Evolutionary conservation across 2,113 vertebrate species (phyloP).

Genomic region (Actinemys pallida): DNA sequence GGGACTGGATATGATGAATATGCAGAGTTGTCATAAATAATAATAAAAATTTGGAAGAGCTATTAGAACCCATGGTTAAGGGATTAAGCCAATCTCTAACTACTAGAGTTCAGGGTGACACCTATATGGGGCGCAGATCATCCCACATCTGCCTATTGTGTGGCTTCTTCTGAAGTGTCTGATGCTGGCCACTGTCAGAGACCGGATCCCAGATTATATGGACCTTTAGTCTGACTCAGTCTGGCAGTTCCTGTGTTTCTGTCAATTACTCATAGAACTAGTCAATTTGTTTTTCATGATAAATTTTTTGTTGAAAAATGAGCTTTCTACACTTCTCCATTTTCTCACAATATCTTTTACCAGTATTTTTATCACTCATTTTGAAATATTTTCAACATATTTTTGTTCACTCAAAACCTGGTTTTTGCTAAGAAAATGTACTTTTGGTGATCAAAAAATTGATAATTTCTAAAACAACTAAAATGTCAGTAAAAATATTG

Average conservation of each 20-base stretch:
- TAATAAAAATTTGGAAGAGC: neutral
- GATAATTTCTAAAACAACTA: neutral
- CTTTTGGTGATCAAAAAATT: neutral
- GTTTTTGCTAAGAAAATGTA: neutral
- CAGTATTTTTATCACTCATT: neutral
- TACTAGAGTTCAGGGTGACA: fast-evolving
- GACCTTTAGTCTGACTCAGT: neutral
- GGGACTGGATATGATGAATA: neutral
- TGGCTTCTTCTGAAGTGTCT: neutral
- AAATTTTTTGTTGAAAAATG: neutral
- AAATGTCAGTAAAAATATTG: neutral
- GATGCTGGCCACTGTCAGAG: too few relatives aligned
- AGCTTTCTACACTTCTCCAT: neutral
- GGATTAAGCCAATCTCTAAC: neutral
- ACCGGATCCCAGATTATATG: too few relatives aligned
- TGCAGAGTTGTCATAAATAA: neutral
- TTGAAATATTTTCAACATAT: neutral
- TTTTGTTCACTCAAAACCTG: neutral
- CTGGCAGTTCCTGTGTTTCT: neutral
- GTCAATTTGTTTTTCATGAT: neutral
- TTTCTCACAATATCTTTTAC: neutral
- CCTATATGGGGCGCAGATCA: neutral
- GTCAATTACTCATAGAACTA: neutral
- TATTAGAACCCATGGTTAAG: neutral
- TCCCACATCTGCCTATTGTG: fast-evolving